Conservation (phyloP, 2,888 invertebrate species). For the Thereva unica region DNA sequence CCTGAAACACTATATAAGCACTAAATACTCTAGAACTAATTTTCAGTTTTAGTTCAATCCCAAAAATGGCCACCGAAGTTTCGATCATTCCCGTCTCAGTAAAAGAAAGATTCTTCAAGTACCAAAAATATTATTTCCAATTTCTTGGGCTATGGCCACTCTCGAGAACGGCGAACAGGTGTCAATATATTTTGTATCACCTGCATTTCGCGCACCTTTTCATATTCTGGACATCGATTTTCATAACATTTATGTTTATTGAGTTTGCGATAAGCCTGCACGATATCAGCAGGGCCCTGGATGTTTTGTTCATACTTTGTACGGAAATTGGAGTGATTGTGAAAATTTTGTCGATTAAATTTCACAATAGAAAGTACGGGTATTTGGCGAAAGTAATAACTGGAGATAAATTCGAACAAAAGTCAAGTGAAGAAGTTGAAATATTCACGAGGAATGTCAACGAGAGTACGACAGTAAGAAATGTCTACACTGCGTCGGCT, state of each 20-base stretch:
- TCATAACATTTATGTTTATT: slow-evolving; percentile 9
- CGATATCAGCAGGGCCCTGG: background rate
- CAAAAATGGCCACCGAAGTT: too few species aligned
- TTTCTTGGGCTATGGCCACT: slow-evolving; percentile 12
- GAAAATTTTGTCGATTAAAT: slow-evolving; percentile 9
- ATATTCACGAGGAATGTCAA: background rate
- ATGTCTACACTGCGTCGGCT: background rate
- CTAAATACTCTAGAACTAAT: too few species aligned
- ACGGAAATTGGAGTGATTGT: slow-evolving; percentile 1
- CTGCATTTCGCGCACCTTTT: slow-evolving; percentile 9
- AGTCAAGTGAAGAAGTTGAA: background rate
- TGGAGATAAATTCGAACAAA: background rate
- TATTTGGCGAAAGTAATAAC: background rate
- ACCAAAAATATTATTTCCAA: slow-evolving; percentile 6
- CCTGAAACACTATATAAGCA: too few species aligned
- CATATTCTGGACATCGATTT: background rate
- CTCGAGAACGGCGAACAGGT: background rate
- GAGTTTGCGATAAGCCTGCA: background rate
- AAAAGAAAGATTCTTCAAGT: background rate
- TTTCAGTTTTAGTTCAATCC: too few species aligned
- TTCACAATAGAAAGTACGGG: slow-evolving; percentile 14
- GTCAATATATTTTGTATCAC: background rate
- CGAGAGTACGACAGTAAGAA: background rate
- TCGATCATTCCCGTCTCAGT: too few species aligned
- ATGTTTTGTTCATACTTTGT: background rate